These are phyloP conservation scores for Paramuricea clavata DNA, from an alignment of 92 coral and sea anemone genomes.

Conservation along the genomic window DNA sequence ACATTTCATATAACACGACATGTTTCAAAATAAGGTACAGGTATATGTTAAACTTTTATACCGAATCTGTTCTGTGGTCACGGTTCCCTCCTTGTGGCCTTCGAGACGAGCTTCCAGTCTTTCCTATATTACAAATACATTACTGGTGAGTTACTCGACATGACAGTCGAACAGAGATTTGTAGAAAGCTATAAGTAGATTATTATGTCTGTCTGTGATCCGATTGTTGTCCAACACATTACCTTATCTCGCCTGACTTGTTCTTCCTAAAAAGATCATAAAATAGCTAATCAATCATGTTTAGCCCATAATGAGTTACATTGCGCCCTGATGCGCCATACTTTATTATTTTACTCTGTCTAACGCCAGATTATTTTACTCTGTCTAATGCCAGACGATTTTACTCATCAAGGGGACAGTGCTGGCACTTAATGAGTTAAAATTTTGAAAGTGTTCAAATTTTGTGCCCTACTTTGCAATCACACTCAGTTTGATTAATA, in stretches of 20 bases:
- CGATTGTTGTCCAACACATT: neutral
- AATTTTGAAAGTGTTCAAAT: too few species aligned
- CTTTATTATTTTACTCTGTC: too few species aligned
- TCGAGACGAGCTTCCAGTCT: constrained; percentile 98
- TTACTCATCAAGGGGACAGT: too few species aligned
- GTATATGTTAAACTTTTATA: neutral
- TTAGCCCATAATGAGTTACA: too few species aligned
- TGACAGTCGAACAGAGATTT: neutral
- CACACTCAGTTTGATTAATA: too few species aligned
- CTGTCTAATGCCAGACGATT: too few species aligned
- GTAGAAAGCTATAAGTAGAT: neutral
- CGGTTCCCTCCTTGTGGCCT: constrained; percentile 98
- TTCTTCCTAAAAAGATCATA: constrained; percentile 79
- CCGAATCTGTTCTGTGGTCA: constrained; percentile 98
- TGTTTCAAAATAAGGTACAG: neutral
- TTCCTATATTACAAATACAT: constrained; percentile 54
- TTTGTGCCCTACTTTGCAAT: too few species aligned
- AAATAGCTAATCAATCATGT: neutral
- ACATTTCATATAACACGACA: neutral
- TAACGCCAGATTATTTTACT: too few species aligned
- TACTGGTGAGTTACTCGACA: neutral
- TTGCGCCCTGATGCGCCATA: too few species aligned
- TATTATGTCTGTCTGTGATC: neutral
- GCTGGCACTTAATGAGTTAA: too few species aligned
- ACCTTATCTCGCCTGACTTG: constrained; percentile 96